phyloP scores from a whole-genome alignment of 1,140 invertebrate genomes.

The Leptonema lineaticorne region DNA sequence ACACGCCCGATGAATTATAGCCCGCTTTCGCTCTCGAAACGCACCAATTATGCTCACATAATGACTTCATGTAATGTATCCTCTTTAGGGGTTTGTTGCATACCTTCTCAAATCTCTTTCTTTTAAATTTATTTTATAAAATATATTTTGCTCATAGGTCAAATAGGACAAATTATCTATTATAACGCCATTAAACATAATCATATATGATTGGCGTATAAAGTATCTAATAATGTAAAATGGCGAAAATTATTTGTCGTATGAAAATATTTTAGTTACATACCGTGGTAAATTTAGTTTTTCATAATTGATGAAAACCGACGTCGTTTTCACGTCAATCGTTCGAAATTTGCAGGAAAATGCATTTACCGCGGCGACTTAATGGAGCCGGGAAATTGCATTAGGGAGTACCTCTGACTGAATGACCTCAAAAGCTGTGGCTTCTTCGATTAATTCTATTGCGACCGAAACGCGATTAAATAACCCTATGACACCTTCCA shows the following conservation, averaged over 20 bases:
- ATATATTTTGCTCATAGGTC: no score
- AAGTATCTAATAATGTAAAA: no score
- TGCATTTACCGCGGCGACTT: conserved; percentile 2
- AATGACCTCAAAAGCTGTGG: conserved; percentile 7
- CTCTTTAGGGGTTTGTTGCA: no score
- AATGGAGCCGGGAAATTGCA: conserved; percentile 20
- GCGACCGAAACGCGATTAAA: no score
- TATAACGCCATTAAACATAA: neutral
- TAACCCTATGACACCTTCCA: no score
- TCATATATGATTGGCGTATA: no score
- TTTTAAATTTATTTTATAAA: no score
- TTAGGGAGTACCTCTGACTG: neutral
- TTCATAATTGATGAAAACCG: conserved; percentile 1
- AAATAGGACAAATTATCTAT: no score
- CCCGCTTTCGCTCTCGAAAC: neutral
- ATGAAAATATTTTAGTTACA: no score
- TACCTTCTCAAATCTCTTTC: no score
- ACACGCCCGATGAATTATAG: conserved; percentile 7
- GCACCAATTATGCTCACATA: neutral
- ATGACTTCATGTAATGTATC: neutral
- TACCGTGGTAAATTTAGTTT: no score
- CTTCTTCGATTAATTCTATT: neutral
- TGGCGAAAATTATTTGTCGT: no score
- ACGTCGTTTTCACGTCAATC: conserved; percentile 4
- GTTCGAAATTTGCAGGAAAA: neutral